A percentile compares a stretch with the other conserved stretches of the same genome.
Conservation (phyloP, 2,113 vertebrate genomes). For the Saguinus midas region DNA sequence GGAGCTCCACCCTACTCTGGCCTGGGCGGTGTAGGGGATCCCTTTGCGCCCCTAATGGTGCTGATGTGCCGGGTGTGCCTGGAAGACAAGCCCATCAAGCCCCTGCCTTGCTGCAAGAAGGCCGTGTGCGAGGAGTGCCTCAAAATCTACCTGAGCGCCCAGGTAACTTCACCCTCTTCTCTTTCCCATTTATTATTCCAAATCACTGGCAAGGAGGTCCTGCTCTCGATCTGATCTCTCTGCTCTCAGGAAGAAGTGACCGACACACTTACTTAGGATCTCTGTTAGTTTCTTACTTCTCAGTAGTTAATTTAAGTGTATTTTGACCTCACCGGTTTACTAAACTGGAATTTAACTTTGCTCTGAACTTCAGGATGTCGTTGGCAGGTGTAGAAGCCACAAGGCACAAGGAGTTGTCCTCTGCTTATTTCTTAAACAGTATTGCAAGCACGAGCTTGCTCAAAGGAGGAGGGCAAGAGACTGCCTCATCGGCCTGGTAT, state of each 20-base stretch:
- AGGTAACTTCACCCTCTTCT: conserved; percentile 83
- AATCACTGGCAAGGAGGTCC: not conserved
- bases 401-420: not conserved
- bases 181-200: not conserved
- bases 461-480: not conserved
- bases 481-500: not conserved
- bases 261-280: not conserved
- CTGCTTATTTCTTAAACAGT: not conserved
- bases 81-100: conserved; percentile 90
- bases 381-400: not conserved
- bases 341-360: not conserved
- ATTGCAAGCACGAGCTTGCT: conserved; percentile 19
- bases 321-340: not conserved
- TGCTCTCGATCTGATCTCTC: not conserved
- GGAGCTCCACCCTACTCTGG: conserved; percentile 79
- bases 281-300: not conserved
- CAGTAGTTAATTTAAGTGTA: not conserved
- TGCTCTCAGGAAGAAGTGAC: not conserved
- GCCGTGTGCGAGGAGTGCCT: conserved; percentile 97
- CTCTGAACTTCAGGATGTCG: not conserved
- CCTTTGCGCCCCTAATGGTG: conserved; percentile 82
- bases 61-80: conserved; percentile 95
- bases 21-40: conserved; percentile 76
- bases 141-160: conserved; percentile 93
- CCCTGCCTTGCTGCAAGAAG: conserved; percentile 94